phyloP scores from a whole-genome alignment of 2,888 invertebrate genomes.

The Agrochola circellaris region DNA sequence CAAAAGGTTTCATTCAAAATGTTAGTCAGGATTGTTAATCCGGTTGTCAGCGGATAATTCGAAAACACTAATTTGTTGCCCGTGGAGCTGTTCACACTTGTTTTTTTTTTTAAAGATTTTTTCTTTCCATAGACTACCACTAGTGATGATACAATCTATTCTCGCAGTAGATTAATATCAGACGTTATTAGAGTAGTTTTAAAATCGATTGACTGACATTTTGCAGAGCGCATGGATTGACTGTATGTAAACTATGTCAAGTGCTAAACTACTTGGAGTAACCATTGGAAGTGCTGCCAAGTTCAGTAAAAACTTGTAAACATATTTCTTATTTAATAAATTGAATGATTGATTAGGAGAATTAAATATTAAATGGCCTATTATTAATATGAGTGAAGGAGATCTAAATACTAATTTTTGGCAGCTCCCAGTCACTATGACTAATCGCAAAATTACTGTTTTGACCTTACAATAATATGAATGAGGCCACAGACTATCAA shows the following conservation, averaged over 20 bases:
- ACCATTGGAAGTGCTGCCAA: slow-evolving; percentile 50
- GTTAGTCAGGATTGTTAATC: slow-evolving; percentile 35
- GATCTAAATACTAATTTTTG: slow-evolving; percentile 47
- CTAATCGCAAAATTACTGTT: slow-evolving; percentile 46
- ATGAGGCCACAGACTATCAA: slow-evolving; percentile 52
- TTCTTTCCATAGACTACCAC: background rate
- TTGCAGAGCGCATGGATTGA: slow-evolving; percentile 70
- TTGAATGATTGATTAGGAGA: slow-evolving; percentile 4
- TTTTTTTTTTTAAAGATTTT: background rate
- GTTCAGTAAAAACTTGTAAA: slow-evolving; percentile 43
- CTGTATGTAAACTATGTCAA: slow-evolving; percentile 79
- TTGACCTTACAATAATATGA: slow-evolving; percentile 47
- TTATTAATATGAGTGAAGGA: slow-evolving; percentile 40
- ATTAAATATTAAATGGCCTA: slow-evolving; percentile 30
- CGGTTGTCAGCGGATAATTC: slow-evolving; percentile 18
- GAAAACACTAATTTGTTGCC: slow-evolving; percentile 25
- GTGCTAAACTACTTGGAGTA: slow-evolving; percentile 63
- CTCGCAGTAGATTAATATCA: slow-evolving; percentile 15
- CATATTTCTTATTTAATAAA: slow-evolving; percentile 14
- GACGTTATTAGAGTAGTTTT: slow-evolving; percentile 48
- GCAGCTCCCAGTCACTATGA: slow-evolving; percentile 44
- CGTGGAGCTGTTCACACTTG: slow-evolving; percentile 23
- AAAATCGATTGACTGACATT: slow-evolving; percentile 77
- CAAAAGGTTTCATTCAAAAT: slow-evolving; percentile 44
- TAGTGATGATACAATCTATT: slow-evolving; percentile 12